phyloP scores from a whole-genome alignment of 2,797 vertebrate species.

The Vultur gryphus region DNA sequence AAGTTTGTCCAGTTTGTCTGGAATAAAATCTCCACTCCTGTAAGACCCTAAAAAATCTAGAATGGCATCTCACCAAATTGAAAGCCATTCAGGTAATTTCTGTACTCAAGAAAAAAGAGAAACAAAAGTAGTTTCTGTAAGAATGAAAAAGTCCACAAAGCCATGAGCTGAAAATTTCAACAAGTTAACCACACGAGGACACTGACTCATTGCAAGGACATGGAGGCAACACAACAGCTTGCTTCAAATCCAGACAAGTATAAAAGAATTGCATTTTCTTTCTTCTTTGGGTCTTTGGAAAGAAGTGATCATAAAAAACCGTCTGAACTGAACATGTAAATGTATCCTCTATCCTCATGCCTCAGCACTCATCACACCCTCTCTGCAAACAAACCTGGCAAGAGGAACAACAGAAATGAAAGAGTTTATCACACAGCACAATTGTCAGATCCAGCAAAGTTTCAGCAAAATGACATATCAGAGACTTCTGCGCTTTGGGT shows the following conservation, averaged over 20 bases:
- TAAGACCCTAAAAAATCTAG: not conserved
- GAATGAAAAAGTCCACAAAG: not conserved
- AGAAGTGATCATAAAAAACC: not conserved
- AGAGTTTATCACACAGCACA: not conserved
- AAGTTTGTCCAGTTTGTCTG: not conserved
- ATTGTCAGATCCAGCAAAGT: not conserved
- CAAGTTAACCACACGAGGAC: not conserved
- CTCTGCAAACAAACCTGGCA: not conserved
- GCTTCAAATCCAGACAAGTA: not conserved
- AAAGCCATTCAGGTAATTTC: not conserved
- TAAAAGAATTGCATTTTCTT: not conserved
- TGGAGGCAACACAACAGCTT: not conserved
- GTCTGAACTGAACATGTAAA: not conserved
- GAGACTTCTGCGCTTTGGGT: not conserved
- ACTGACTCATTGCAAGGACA: not conserved
- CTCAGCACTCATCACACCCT: constrained; percentile 47
- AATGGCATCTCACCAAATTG: not conserved
- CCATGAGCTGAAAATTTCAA: not conserved
- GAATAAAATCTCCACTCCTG: not conserved
- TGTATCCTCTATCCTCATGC: not conserved
- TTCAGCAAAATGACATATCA: not conserved
- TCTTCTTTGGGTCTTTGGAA: not conserved
- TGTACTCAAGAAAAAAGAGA: not conserved
- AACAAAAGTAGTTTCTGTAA: not conserved
- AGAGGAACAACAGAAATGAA: constrained; percentile 25